phyloP scores from a whole-genome alignment of 2,888 invertebrate genomes.

The Hanleya hanleyi region DNA sequence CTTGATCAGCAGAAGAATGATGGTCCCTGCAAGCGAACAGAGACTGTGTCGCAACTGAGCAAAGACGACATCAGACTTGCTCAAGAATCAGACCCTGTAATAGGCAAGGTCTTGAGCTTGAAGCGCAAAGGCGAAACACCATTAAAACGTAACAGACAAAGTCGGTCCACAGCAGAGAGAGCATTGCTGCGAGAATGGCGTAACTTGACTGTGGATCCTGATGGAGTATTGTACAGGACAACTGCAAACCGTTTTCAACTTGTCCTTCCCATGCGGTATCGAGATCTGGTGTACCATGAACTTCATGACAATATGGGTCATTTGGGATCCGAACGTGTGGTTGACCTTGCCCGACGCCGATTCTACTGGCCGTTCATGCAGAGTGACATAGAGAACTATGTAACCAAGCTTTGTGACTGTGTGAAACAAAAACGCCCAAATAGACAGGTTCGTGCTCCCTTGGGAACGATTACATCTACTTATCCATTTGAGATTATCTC shows the following conservation, averaged over 20 bases:
- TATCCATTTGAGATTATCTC: background rate
- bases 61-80: too few species aligned
- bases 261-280: background rate
- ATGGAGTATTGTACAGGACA: background rate
- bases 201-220: background rate
- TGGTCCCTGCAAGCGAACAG: too few species aligned
- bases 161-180: background rate
- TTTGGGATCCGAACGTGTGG: constrained; percentile 9
- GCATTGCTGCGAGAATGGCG: background rate
- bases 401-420: background rate
- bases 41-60: too few species aligned
- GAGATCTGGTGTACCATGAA: background rate
- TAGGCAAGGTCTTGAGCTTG: background rate
- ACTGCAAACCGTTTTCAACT: background rate
- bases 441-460: background rate
- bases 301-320: constrained; percentile 9
- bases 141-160: too few species aligned
- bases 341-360: background rate
- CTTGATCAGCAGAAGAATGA: too few species aligned
- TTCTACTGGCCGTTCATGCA: constrained; percentile 19
- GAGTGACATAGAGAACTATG: constrained; percentile 3
- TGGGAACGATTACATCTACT: background rate
- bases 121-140: background rate
- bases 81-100: background rate
- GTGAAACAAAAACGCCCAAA: constrained; percentile 4